These are phyloP conservation scores for Luscinia megarhynchos DNA, from an alignment of 2,797 vertebrate species.

Conservation along the genomic window DNA sequence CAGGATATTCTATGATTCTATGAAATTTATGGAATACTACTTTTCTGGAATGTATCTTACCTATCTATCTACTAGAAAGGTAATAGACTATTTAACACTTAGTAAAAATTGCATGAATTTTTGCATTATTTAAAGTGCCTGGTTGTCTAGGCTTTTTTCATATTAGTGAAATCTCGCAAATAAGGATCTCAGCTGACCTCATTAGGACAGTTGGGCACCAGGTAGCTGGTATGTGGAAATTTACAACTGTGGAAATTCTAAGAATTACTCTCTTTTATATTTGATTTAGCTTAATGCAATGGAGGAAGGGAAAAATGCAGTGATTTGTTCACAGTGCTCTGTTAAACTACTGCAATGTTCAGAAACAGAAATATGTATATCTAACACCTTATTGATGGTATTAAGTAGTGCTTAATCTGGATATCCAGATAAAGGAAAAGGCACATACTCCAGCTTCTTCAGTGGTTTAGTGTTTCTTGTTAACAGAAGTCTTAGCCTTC, in stretches of 20 bases:
- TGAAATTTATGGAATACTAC: not conserved
- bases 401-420: not conserved
- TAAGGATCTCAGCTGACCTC: not conserved
- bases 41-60: not conserved
- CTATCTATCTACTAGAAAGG: not conserved
- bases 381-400: not conserved
- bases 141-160: not conserved
- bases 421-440: not conserved
- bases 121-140: slow-evolving; percentile 10
- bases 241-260: not conserved
- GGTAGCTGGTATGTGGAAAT: not conserved
- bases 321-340: not conserved
- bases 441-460: not conserved
- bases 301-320: not conserved
- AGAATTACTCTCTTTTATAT: not conserved
- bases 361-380: not conserved
- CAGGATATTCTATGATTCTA: not conserved
- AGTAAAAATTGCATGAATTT: not conserved
- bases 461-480: not conserved
- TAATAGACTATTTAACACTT: not conserved
- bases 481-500: not conserved
- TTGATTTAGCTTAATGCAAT: not conserved
- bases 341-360: not conserved
- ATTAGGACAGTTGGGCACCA: not conserved
- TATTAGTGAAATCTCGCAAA: not conserved